Evolutionary conservation across 2,113 vertebrate species (phyloP), one percentile per base, ranked within the genome.

Genomic region (Leuciscus idus): DNA sequence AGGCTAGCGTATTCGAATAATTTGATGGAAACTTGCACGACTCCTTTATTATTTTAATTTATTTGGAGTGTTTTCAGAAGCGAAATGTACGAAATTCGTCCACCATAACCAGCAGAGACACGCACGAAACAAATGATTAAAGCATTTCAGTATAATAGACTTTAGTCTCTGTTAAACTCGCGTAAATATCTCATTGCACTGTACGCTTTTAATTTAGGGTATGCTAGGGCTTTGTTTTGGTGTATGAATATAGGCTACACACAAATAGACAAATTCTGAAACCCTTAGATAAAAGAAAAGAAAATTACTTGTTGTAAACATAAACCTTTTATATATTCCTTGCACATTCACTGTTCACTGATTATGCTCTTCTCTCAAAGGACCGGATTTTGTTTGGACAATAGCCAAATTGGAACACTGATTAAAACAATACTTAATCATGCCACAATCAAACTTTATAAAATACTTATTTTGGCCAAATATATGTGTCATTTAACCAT

Each of bases 351-450:
- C 19, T 28, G 30, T 30, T 10, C 55, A 23, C 55, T 61, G 11
- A 59, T 8, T 26, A 43, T 39, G 30, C 57, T 57, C 4, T 8
- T 28, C 26, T 33, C 21, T 36, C 19, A 36, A n/a, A 61, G 13
- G 30, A 17, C 23, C 7, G 19, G 11, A 28, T 62, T 46, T 43
- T 17, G 12, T 33, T 39, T 61, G 30, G 23, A 46, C 13, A 11
- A 26, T 46, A 57, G 75, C 30, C 50, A 55, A 36, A 15, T 17
- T 28, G 2, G 36, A 23, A 39, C 62, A 43, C n/a, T 81, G 57
- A n/a, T 30, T 82, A 30, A 64, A 43, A 81, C 33, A 28, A 66
- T 50, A 50, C n/a, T 50, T 28, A 76, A 52, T 75, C 43, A 33
- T 77, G 50, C 3, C 50, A 30, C 15, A 55, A 77, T 77, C 17